A percentile compares a stretch with the other conserved stretches of the same genome.
Conservation (phyloP, 1,140 invertebrate genomes). For the Achroia grisella region DNA sequence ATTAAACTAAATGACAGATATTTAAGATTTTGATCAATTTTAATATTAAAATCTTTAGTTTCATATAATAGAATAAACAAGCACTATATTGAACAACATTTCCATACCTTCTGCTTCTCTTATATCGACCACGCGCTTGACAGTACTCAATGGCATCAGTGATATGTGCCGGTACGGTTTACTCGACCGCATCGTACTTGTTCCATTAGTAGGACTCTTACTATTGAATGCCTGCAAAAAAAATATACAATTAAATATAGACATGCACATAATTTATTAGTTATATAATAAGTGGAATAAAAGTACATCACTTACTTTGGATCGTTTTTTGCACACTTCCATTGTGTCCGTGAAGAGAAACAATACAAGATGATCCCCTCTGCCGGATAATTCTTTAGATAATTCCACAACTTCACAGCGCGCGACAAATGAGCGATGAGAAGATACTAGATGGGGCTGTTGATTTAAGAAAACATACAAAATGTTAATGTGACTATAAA, state of each 20-base stretch:
- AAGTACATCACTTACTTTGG: slow-evolving; percentile 75
- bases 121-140: slow-evolving; percentile 93
- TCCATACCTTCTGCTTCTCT: slow-evolving; percentile 87
- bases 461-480: slow-evolving; percentile 9
- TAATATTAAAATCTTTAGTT: no score
- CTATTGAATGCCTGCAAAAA: slow-evolving; percentile 76
- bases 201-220: slow-evolving; percentile 80
- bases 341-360: slow-evolving; percentile 96
- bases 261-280: no score
- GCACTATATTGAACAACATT: no score
- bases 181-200: slow-evolving; percentile 76
- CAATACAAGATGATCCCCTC: slow-evolving; percentile 90
- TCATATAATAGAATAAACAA: no score
- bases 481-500: no score
- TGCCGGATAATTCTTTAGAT: slow-evolving; percentile 87
- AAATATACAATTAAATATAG: not conserved
- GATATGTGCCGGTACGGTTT: slow-evolving; percentile 95
- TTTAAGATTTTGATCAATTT: no score
- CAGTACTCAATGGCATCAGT: slow-evolving; percentile 88
- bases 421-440: slow-evolving; percentile 90
- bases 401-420: slow-evolving; percentile 93
- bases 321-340: slow-evolving; percentile 92
- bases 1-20: no score
- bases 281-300: not conserved
- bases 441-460: slow-evolving; percentile 90